Evolutionary conservation across 2,888 invertebrate species (phyloP), one percentile per base, ranked within the genome.

Genomic region (Tenthredo distinguenda): DNA sequence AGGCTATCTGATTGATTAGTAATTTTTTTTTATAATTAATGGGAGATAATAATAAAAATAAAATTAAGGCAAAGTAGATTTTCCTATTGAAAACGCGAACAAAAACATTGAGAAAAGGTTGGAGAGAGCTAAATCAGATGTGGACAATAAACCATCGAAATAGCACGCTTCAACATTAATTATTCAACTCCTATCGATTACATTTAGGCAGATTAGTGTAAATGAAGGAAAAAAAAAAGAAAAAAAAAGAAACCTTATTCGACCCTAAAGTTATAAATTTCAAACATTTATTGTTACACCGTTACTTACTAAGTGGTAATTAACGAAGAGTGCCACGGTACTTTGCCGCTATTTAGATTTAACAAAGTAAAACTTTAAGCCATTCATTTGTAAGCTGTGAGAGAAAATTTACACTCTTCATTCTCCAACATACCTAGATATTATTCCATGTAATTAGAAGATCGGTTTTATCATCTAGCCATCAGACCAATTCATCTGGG

Each of bases 181-280:
- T 43, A 65, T 65, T 82, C 15, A 65, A 62, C 43, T 26, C 79
- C 65, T 62, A 85, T 77, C 62, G 43, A 85, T 62, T 84, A 85
- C 84, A 87, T 86, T 87, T 87, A 87, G 87, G 87, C 87, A 82
- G 34, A 55, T 58, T 79, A 55, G 43, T 76, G 76, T 50, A 47
- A 76, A 76, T 65, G 85, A 86, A 85, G 55, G 71, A 87, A 68
- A 68, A 87, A 74, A 85, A 77, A 43, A 84, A 86, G n/a, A 83
- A 31, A 34, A 81, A n/a, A 31, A 58, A 58, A 85, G 58, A 68
- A 76, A 40, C 65, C 77, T 72, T 85, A 79, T 68, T 68, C 47
- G 47, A 76, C 65, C 79, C 84, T 86, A 83, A 85, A 77, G 47
- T 79, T 82, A n/a, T 43, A 82, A 85, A 79, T 68, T 79, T 85